These are phyloP conservation scores for Bombus pascuorum DNA, from an alignment of 1,140 invertebrate genomes.

Conservation along the genomic window DNA sequence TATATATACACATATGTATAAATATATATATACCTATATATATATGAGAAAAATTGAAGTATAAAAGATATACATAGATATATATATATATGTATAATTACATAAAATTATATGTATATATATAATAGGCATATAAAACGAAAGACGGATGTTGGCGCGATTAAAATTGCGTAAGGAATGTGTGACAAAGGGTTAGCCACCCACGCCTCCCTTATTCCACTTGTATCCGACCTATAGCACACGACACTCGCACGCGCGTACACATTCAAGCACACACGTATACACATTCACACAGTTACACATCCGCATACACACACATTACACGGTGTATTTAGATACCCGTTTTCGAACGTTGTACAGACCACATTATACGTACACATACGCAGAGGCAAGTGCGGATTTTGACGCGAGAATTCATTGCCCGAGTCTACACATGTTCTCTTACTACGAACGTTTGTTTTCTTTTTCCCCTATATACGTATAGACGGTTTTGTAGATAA, in stretches of 20 bases:
- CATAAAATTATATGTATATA: conserved; percentile 62
- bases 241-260: conserved; percentile 23
- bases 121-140: conserved; percentile 62
- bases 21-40: conserved; percentile 57
- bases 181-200: conserved; percentile 50
- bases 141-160: conserved; percentile 60
- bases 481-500: conserved; percentile 61
- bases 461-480: conserved; percentile 28
- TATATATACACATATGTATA: conserved; percentile 62
- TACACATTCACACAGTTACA: not conserved
- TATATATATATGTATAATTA: conserved; percentile 65
- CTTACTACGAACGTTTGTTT: conserved; percentile 29
- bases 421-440: conserved; percentile 34
- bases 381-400: not conserved
- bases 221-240: conserved; percentile 50
- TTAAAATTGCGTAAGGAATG: conserved; percentile 58
- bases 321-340: not conserved
- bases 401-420: conserved; percentile 35
- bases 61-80: conserved; percentile 35
- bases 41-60: conserved; percentile 51
- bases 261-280: not conserved
- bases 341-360: conserved; percentile 19
- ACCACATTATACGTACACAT: not conserved
- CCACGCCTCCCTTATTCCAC: conserved; percentile 59
- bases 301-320: not conserved